These are phyloP conservation scores for Dipodomys stephensi DNA, from an alignment of 2,113 vertebrate species.

Conservation along the genomic window DNA sequence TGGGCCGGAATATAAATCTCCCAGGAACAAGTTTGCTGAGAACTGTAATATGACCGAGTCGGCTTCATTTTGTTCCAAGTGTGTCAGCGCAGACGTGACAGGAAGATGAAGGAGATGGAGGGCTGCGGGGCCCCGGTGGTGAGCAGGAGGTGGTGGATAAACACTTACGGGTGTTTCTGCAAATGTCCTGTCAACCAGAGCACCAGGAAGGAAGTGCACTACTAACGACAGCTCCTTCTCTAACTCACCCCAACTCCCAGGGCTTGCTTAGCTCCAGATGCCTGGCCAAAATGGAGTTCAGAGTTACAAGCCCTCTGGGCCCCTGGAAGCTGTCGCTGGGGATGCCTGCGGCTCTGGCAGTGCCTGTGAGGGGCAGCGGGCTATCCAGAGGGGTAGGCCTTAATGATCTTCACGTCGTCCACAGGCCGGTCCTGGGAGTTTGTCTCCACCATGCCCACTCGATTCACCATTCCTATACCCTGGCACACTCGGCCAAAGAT, in stretches of 20 bases:
- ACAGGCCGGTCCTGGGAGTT: constrained; percentile 94
- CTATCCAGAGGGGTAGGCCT: constrained; percentile 88
- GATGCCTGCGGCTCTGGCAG: not conserved
- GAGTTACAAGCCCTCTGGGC: not conserved
- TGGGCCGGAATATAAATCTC: constrained; percentile 54
- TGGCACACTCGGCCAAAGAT: constrained; percentile 96
- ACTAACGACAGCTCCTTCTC: not conserved
- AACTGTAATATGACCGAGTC: not conserved
- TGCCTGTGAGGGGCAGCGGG: not conserved
- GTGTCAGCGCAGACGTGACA: not conserved
- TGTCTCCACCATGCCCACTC: constrained; percentile 97
- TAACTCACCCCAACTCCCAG: constrained; percentile 7
- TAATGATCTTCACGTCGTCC: constrained; percentile 95
- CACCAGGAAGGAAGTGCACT: not conserved
- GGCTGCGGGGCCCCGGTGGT: not conserved
- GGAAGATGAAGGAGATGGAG: not conserved
- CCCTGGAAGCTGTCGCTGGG: not conserved
- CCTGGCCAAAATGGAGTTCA: not conserved
- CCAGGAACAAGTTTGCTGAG: not conserved
- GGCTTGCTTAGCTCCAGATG: not conserved
- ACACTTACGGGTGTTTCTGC: not conserved
- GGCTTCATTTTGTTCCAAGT: not conserved
- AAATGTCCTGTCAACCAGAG: not conserved
- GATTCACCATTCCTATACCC: constrained; percentile 93
- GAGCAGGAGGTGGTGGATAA: not conserved